Conservation (phyloP, 2,113 vertebrate genomes). For the Upupa epops region DNA sequence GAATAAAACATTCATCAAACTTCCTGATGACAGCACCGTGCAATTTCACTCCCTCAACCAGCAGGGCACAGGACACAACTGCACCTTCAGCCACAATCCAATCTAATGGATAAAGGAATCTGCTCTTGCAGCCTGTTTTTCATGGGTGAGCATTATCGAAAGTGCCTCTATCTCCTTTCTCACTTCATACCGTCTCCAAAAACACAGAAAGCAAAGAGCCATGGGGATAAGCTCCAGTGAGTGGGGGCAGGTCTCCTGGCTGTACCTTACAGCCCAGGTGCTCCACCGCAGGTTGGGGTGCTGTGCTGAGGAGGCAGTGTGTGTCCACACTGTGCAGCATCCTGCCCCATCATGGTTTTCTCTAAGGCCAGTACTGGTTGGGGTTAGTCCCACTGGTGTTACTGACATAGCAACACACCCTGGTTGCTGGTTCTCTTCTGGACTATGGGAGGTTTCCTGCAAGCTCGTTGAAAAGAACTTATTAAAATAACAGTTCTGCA, state of each 20-base stretch:
- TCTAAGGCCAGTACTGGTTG: background rate
- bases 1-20: background rate
- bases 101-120: background rate
- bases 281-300: fast-evolving
- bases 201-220: background rate
- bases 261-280: background rate
- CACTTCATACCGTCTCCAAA: fast-evolving
- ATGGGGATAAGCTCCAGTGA: fast-evolving
- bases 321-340: fast-evolving
- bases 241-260: background rate
- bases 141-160: background rate
- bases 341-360: background rate
- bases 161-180: background rate
- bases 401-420: background rate
- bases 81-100: background rate
- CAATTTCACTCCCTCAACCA: background rate
- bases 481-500: background rate
- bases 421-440: background rate
- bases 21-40: background rate
- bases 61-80: background rate
- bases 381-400: background rate
- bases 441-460: background rate
- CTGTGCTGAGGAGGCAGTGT: fast-evolving
- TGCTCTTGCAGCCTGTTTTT: background rate
- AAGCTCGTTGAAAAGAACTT: background rate